Evolutionary conservation across 2,888 invertebrate genomes (phyloP), one percentile per base, ranked within the genome.

Genomic region (Apamea epomidion): DNA sequence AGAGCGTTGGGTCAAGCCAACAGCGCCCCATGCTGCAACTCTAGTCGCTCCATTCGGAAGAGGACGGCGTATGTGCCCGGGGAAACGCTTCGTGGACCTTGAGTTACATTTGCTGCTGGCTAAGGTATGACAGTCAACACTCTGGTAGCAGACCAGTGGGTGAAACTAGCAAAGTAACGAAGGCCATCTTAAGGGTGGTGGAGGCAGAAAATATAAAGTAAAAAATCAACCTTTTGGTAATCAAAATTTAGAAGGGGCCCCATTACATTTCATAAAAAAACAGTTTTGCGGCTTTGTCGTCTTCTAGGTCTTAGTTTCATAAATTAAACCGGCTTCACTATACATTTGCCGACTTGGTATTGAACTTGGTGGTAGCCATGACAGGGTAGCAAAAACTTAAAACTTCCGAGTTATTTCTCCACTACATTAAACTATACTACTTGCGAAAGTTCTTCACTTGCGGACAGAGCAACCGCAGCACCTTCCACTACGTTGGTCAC

Each of bases 61-160:
- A 60, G 99, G 99, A 0, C 97, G 98, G 75, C 97, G 99, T 70
- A 98, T 98, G 95, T 99, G 99, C 92, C 99, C 99, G 0, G 99
- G 99, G 71, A 98, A 98, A 94, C 97, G 98, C 82, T 98, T 99
- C 92, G 98, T 98, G 5, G 98, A 98, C 90, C 97, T 98, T 88
- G 98, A 98, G 88, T 95, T 99, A 32, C 98, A 98, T 83, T 95
- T 98, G 76, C 95, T 98, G 81, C 95, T 99, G 37, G 98, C 98
- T 45, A 98, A 98, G 97, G 98, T 72, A 65, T 37, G 25, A 14
- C 37, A 65, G 37, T 65, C 37, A 37, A 37, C 25, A 37, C 18
- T 64, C 32, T 18, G 18, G 21, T 64, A 21, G 10, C 32, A 64
- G 64, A 32, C 18, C 32, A 10, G 32, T 64, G 6, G 6, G 12